Evolutionary conservation across 2,888 invertebrate species (phyloP).

Genomic region (Amblyjoppa proteus): DNA sequence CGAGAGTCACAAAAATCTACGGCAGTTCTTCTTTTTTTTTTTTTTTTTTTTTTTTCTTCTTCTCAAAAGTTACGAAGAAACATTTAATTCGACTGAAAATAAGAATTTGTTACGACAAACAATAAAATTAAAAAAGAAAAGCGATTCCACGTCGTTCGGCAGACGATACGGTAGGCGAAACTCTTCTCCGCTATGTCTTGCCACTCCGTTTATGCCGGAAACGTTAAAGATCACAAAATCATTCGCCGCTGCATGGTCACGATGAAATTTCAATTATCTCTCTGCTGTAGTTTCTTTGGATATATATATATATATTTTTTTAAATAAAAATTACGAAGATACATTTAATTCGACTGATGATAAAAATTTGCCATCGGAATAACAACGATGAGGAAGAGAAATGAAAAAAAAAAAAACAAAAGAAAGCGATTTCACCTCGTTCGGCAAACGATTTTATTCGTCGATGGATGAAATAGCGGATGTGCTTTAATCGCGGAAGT

Average conservation of each 20-base stretch:
- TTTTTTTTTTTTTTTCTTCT: neutral
- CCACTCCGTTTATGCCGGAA: neutral
- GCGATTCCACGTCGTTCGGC: neutral
- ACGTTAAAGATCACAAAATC: neutral
- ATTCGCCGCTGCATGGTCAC: constrained; percentile 5
- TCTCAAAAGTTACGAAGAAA: too few relatives aligned
- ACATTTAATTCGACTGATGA: neutral
- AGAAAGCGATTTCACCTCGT: neutral
- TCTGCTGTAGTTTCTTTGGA: neutral
- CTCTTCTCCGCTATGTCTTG: neutral
- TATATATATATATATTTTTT: too few relatives aligned
- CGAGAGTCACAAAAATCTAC: neutral
- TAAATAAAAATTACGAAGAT: neutral
- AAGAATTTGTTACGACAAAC: neutral
- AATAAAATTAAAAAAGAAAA: neutral
- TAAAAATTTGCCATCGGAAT: neutral
- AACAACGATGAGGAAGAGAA: neutral
- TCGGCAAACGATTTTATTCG: constrained; percentile 23
- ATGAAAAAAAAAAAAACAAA: neutral
- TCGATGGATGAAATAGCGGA: constrained; percentile 27
- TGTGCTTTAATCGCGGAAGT: constrained; percentile 52
- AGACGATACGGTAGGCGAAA: neutral
- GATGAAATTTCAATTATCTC: neutral
- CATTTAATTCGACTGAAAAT: too few relatives aligned
- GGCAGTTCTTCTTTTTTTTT: neutral